A percentile compares a stretch with the other conserved stretches of the same genome.
These are phyloP conservation scores for Macquaria ambigua DNA, from an alignment of 2,113 vertebrate species.

Conservation along the genomic window DNA sequence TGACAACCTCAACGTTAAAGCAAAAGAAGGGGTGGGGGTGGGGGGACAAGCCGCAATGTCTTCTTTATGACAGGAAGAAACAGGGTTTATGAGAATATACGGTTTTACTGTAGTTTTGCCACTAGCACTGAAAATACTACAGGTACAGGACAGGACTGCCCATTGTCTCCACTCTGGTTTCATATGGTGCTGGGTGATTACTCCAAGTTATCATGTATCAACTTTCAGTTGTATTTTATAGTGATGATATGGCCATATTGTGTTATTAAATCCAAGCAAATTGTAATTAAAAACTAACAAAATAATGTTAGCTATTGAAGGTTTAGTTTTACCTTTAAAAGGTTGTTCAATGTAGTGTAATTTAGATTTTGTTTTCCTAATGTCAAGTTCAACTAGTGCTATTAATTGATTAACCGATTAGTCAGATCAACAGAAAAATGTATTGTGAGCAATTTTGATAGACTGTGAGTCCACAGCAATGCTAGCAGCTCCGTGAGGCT, in stretches of 20 bases:
- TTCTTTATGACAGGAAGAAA: not conserved
- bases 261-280: not conserved
- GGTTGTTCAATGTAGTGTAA: not conserved
- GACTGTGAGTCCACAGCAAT: no score
- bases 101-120: not conserved
- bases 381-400: no score
- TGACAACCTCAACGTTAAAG: constrained; percentile 22
- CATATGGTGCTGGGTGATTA: not conserved
- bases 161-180: not conserved
- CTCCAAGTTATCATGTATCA: not conserved
- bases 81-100: not conserved
- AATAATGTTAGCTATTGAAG: not conserved
- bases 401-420: no score
- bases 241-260: not conserved
- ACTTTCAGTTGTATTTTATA: not conserved
- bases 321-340: not conserved
- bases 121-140: not conserved
- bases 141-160: not conserved
- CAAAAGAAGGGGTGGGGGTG: not conserved
- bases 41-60: constrained; percentile 5
- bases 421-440: no score
- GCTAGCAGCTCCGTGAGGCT: no score
- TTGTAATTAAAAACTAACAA: not conserved
- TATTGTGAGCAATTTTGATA: no score
- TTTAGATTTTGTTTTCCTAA: no score